Conservation (phyloP, 2,888 invertebrate genomes). For the Heliconius charithonia region DNA sequence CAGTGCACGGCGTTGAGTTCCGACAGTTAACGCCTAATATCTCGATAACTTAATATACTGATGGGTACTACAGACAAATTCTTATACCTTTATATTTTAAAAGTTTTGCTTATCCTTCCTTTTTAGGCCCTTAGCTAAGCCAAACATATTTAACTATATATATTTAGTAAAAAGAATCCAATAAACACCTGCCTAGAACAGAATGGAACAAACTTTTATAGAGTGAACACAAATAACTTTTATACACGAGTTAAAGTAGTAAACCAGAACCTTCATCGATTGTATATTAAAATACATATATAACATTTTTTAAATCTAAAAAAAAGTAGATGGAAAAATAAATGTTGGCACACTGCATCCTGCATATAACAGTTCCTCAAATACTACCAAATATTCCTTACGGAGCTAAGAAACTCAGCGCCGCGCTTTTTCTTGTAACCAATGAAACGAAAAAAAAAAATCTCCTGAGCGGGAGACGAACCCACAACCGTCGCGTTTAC, state of each 20-base stretch:
- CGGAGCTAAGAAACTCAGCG: too few relatives aligned
- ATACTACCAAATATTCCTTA: too few relatives aligned
- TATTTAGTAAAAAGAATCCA: too few relatives aligned
- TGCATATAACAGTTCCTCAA: too few relatives aligned
- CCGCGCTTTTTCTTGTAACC: too few relatives aligned
- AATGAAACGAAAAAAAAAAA: too few relatives aligned
- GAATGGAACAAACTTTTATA: neutral
- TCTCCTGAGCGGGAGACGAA: too few relatives aligned
- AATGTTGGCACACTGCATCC: too few relatives aligned
- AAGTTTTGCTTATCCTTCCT: neutral
- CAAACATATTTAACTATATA: neutral
- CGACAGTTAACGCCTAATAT: neutral
- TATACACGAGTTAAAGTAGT: neutral
- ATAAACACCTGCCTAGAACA: neutral
- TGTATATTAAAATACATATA: neutral
- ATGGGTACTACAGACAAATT: neutral
- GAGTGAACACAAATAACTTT: constrained; percentile 1
- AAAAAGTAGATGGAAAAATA: too few relatives aligned
- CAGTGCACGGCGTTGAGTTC: neutral
- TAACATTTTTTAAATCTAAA: too few relatives aligned
- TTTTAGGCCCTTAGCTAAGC: neutral
- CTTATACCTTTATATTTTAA: neutral
- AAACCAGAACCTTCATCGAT: neutral
- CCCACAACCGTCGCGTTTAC: too few relatives aligned
- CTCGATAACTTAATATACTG: too few relatives aligned